Conservation (phyloP, 2,888 invertebrate species). For the Caenorhabditis parvicauda region DNA sequence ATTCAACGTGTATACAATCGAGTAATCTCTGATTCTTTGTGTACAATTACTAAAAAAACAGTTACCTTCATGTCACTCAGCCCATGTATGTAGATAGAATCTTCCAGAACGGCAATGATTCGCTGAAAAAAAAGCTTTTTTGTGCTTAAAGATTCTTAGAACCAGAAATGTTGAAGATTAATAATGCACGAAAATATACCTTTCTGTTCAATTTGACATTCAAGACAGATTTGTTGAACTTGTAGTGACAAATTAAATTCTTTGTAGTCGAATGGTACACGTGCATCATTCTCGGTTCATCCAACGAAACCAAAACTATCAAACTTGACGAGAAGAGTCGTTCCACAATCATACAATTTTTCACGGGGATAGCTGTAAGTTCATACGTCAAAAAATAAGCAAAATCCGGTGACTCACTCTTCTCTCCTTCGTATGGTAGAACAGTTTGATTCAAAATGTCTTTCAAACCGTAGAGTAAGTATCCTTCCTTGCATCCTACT, state of each 20-base stretch:
- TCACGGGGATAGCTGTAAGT: constrained; percentile 13
- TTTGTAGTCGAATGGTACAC: constrained; percentile 89
- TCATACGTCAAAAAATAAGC: too few relatives aligned
- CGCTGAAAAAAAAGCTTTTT: constrained; percentile 70
- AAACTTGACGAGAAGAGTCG: constrained; percentile 93
- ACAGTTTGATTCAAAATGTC: too few relatives aligned
- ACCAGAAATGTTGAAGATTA: background rate
- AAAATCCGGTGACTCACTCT: too few relatives aligned
- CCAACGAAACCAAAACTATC: constrained; percentile 82
- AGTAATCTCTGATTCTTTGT: too few relatives aligned
- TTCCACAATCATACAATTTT: constrained; percentile 72
- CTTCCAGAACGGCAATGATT: constrained; percentile 92
- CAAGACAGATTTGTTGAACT: constrained; percentile 88
- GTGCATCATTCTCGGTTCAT: constrained; percentile 85
- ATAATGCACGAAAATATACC: constrained; percentile 68
- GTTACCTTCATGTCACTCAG: constrained; percentile 72
- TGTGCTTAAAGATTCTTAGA: background rate
- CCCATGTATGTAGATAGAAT: constrained; percentile 95
- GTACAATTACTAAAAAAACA: too few relatives aligned
- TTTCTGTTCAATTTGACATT: constrained; percentile 91
- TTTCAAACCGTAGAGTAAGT: too few relatives aligned
- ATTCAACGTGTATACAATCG: too few relatives aligned
- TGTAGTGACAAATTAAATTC: constrained; percentile 83
- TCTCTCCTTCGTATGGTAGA: too few relatives aligned
- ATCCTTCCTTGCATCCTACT: too few relatives aligned